Evolutionary conservation across 2,888 invertebrate species (phyloP).

Genomic region (Stenchaetothrips biformis): DNA sequence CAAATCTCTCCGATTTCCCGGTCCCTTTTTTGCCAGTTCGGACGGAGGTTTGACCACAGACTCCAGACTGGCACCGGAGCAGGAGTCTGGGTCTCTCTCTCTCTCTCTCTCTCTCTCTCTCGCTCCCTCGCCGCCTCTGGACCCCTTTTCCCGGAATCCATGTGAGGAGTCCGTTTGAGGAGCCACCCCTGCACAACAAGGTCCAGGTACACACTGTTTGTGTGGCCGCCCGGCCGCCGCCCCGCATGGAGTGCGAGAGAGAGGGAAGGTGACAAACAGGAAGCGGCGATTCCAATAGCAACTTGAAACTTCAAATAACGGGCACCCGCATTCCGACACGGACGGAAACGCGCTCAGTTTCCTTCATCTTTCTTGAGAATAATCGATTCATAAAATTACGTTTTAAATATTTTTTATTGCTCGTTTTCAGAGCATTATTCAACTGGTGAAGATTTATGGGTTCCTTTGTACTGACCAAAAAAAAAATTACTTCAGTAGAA

Average conservation of each 20-base stretch:
- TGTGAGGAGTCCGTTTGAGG: not conserved
- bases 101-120: not conserved
- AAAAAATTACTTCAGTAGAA: no score
- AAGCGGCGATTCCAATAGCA: not conserved
- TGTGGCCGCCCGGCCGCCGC: slow-evolving; percentile 15
- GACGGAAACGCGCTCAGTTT: not conserved
- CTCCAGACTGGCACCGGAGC: not conserved
- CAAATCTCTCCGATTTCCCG: no score
- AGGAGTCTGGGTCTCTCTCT: not conserved
- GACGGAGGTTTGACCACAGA: no score
- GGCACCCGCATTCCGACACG: no score
- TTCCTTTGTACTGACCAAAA: no score
- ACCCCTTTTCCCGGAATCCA: slow-evolving; percentile 13
- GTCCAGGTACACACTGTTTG: slow-evolving; percentile 22
- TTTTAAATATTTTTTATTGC: no score
- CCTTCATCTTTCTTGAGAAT: not conserved
- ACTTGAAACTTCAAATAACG: no score
- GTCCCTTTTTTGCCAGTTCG: no score
- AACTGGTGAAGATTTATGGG: no score
- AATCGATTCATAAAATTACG: no score
- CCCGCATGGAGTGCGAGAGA: slow-evolving; percentile 1
- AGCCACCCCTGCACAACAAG: not conserved
- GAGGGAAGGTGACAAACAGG: slow-evolving; percentile 11
- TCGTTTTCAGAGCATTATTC: no score
- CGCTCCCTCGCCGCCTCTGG: not conserved